Evolutionary conservation across 2,797 vertebrate species (phyloP), one percentile per base, ranked within the genome.

Genomic region (Tarsius wallacei): DNA sequence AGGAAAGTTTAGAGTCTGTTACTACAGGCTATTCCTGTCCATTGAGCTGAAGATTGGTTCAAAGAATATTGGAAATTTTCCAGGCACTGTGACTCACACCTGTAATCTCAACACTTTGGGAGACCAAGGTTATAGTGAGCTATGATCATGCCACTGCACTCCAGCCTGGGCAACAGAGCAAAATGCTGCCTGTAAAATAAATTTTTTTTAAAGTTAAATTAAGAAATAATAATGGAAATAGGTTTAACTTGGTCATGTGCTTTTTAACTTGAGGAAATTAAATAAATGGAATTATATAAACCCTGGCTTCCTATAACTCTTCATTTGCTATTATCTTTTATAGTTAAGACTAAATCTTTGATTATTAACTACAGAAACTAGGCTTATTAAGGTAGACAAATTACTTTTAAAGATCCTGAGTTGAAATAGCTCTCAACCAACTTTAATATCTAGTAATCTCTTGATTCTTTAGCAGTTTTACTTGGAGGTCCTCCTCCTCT

Each of bases 311-410:
- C 91, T 83, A 7, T 80, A 92, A 74, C 73, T 78, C 33, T 78
- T 57, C 16, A 51, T 64, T 94, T 51, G 12, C 51, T 93, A 7
- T 82, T 94, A 31, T 55, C 14, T 94, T 63, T 94, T 36, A 80
- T 63, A 80, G 17, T n/a, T 76, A 89, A 93, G n/a, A 80, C 16
- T 49, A 68, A 80, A 87, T 86, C 12, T 93, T 80, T 97, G 61
- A 51, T 68, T 51, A 53, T 55, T 89, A 91, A 74, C 47, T 49
- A 33, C 2, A 87, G 70, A 78, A 77, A 42, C 61, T 57, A 31
- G 42, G 57, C 9, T 82, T 2, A 7, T 85, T 73, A 87, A 87
- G 22, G 21, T 5, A 80, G 17, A 91, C 24, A 57, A 31, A 66
- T 82, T 51, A 31, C 19, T 70, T 94, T 87, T 61, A 36, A 94